Conservation (phyloP, 2,888 invertebrate genomes). For the Ennomos fuscantarius region DNA sequence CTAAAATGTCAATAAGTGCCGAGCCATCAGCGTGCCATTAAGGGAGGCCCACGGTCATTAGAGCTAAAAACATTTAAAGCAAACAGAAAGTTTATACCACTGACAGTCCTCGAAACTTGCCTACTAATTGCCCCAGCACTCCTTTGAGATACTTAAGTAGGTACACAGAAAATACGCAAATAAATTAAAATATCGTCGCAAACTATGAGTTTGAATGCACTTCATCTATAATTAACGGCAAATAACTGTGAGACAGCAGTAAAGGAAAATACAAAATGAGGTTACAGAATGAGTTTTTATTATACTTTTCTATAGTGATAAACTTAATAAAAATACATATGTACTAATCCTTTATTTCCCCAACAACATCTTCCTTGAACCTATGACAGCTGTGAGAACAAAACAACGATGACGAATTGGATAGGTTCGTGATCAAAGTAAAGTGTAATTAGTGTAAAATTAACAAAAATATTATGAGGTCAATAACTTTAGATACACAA, state of each 20-base stretch:
- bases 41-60: slow-evolving; percentile 65
- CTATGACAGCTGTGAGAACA: no score
- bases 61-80: slow-evolving; percentile 72
- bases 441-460: background rate
- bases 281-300: no score
- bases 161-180: slow-evolving; percentile 49
- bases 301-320: no score
- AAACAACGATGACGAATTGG: no score
- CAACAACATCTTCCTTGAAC: no score
- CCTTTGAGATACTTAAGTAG: slow-evolving; percentile 58
- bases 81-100: slow-evolving; percentile 66
- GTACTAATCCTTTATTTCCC: no score
- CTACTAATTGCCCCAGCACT: slow-evolving; percentile 45
- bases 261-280: no score
- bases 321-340: no score
- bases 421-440: no score
- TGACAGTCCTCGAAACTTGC: slow-evolving; percentile 59
- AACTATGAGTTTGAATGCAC: slow-evolving; percentile 18
- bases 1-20: slow-evolving; percentile 67
- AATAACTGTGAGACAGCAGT: background rate
- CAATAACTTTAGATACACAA: slow-evolving; percentile 6
- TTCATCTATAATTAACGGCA: no score
- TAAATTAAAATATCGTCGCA: slow-evolving; percentile 34
- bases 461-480: slow-evolving; percentile 2
- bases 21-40: slow-evolving; percentile 63